Conservation (phyloP, 92 coral and sea anemone species). For the Porites rus region DNA sequence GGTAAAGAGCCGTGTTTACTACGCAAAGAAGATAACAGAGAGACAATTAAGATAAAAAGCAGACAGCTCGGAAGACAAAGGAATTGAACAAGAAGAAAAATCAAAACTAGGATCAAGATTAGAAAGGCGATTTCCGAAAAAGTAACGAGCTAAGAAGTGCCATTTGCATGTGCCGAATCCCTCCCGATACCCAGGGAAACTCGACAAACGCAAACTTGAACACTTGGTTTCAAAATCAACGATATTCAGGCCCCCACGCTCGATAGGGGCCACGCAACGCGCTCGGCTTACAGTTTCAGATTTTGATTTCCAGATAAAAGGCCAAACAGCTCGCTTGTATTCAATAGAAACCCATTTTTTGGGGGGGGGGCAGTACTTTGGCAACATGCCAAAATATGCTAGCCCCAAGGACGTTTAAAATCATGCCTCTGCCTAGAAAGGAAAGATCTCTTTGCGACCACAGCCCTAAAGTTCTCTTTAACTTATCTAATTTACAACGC, state of each 20-base stretch:
- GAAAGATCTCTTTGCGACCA: too few relatives aligned
- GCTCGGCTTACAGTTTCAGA: neutral
- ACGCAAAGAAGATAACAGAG: neutral
- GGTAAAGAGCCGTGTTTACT: neutral
- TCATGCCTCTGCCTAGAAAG: too few relatives aligned
- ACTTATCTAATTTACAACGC: too few relatives aligned
- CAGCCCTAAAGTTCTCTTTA: too few relatives aligned
- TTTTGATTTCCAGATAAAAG: neutral
- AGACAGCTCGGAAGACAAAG: neutral
- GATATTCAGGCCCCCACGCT: neutral
- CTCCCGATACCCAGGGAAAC: too few relatives aligned
- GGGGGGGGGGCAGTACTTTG: too few relatives aligned
- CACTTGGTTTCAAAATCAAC: neutral
- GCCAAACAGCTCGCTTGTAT: neutral
- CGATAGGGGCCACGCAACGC: neutral
- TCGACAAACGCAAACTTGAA: neutral
- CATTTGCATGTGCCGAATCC: too few relatives aligned
- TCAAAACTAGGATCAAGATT: neutral
- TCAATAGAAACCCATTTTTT: too few relatives aligned
- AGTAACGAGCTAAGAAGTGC: conserved; percentile 13
- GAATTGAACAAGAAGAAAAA: conserved; percentile 4
- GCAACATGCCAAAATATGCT: too few relatives aligned
- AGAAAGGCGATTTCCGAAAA: neutral
- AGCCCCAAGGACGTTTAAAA: too few relatives aligned
- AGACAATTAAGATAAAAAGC: neutral